Evolutionary conservation across 64 coral and sea anemone genomes (phyloP).

Genomic region (Pocillopora verrucosa): DNA sequence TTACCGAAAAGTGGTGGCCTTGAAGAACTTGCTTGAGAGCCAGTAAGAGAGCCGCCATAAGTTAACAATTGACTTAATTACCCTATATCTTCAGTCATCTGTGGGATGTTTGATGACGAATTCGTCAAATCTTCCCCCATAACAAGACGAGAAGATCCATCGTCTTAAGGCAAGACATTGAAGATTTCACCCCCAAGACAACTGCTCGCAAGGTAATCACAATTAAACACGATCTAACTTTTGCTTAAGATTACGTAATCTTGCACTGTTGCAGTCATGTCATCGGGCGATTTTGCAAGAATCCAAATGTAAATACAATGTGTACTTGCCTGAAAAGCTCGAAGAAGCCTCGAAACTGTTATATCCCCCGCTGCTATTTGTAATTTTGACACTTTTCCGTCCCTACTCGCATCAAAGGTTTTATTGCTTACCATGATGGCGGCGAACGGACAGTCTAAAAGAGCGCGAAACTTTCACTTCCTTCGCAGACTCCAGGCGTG

Average conservation of each 20-base stretch:
- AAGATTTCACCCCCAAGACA: too few relatives aligned
- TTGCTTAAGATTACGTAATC: too few relatives aligned
- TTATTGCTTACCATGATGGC: conserved; percentile 31
- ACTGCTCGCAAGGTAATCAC: too few relatives aligned
- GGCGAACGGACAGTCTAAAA: not conserved
- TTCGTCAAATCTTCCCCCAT: conserved; percentile 54
- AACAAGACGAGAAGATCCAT: conserved; percentile 32
- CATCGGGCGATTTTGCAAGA: conserved; percentile 26
- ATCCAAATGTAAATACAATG: too few relatives aligned
- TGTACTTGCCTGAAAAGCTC: too few relatives aligned
- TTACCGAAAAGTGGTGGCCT: conserved; percentile 43
- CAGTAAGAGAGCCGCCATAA: too few relatives aligned
- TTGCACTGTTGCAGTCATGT: not conserved
- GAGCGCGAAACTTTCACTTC: too few relatives aligned
- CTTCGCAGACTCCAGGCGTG: not conserved
- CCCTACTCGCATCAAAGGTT: not conserved
- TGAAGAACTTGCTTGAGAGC: too few relatives aligned
- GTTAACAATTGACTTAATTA: conserved; percentile 11
- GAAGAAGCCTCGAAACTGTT: too few relatives aligned
- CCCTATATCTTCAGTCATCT: conserved; percentile 19
- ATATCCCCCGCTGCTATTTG: too few relatives aligned
- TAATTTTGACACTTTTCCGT: conserved; percentile 10
- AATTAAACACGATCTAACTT: too few relatives aligned
- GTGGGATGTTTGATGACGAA: conserved; percentile 1
- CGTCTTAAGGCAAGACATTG: conserved; percentile 5